These are phyloP conservation scores for Chiloscyllium punctatum DNA, from an alignment of 2,797 vertebrate species.

Conservation along the genomic window DNA sequence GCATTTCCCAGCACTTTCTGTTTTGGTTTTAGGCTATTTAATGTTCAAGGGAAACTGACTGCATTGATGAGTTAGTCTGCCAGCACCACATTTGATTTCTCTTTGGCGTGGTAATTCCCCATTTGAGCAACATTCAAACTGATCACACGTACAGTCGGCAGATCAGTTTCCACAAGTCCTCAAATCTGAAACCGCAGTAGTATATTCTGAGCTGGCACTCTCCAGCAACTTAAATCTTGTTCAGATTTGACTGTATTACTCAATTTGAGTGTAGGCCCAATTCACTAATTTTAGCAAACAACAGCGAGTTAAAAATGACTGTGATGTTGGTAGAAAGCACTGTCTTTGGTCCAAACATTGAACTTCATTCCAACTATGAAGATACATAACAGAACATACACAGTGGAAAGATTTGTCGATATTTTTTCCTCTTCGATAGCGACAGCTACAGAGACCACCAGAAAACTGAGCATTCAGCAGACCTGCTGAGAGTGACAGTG, in stretches of 20 bases:
- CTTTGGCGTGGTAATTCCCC: not conserved
- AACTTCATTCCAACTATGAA: not conserved
- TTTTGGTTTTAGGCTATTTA: not conserved
- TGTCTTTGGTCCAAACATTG: not conserved
- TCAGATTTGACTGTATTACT: slow-evolving; percentile 5
- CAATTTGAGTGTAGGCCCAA: not conserved
- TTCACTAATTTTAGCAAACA: not conserved
- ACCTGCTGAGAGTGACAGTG: not conserved
- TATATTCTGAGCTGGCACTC: not conserved
- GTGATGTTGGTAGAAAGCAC: not conserved
- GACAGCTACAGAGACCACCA: not conserved
- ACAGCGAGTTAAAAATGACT: not conserved
- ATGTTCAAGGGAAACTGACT: not conserved
- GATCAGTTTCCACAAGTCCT: slow-evolving; percentile 6
- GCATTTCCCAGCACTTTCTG: not conserved
- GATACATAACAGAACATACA: not conserved
- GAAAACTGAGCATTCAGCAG: not conserved
- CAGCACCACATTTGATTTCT: not conserved
- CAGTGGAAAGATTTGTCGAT: not conserved
- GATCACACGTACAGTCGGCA: not conserved
- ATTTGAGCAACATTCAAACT: slow-evolving; percentile 5
- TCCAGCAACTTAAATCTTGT: slow-evolving; percentile 15
- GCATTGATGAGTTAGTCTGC: not conserved
- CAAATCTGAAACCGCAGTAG: slow-evolving; percentile 7
- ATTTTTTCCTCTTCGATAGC: not conserved